Conservation (phyloP, 2,888 invertebrate genomes). For the Spatulosminthurus flaviceps region DNA sequence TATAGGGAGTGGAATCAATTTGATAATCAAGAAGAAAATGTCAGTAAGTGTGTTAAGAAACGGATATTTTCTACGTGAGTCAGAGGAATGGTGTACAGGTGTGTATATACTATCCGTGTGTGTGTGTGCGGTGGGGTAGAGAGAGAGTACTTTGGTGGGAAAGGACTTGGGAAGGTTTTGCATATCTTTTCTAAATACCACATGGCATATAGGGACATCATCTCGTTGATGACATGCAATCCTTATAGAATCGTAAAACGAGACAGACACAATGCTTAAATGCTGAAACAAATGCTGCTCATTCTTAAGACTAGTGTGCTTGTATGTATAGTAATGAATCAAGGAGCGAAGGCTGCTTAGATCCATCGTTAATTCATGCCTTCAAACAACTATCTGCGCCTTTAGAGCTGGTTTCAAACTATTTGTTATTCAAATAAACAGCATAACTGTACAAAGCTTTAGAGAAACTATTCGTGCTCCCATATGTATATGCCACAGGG, state of each 20-base stretch:
- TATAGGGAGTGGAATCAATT: too few species aligned
- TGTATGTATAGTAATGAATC: neutral
- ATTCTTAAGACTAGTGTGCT: neutral
- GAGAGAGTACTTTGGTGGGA: too few species aligned
- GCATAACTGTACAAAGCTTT: neutral
- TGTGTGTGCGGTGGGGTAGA: too few species aligned
- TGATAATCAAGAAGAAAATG: too few species aligned
- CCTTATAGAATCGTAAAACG: neutral
- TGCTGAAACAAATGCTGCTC: neutral
- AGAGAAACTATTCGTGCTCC: neutral
- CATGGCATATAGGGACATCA: neutral
- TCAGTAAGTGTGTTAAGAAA: too few species aligned
- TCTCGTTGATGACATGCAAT: neutral
- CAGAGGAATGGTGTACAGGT: too few species aligned
- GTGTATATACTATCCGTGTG: too few species aligned
- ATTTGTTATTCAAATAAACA: constrained; percentile 9
- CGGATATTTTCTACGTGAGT: too few species aligned
- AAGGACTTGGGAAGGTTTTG: too few species aligned
- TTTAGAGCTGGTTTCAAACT: constrained; percentile 18
- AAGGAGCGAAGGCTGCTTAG: neutral
- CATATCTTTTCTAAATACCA: too few species aligned
- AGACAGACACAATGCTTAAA: neutral
- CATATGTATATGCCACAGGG: neutral
- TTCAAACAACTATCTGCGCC: constrained; percentile 10
- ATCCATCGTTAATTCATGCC: neutral